These are phyloP conservation scores for Myiotriccus ornatus DNA, from an alignment of 2,797 vertebrate species.

Conservation along the genomic window DNA sequence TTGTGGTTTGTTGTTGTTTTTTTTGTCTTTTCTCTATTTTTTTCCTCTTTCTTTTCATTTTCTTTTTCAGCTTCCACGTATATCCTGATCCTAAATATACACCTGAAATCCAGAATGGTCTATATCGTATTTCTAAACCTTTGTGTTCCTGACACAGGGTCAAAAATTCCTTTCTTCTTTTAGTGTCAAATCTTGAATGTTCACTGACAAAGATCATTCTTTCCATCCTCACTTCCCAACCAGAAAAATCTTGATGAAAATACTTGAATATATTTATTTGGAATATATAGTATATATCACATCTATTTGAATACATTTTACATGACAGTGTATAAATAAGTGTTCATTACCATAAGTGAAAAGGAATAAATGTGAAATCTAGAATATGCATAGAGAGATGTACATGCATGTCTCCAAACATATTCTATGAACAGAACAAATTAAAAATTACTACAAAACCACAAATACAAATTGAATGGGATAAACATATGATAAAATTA, in stretches of 20 bases:
- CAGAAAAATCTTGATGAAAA: neutral
- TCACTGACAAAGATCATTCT: neutral
- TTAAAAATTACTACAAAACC: neutral
- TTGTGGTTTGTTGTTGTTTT: neutral
- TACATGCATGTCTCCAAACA: neutral
- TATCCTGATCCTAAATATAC: neutral
- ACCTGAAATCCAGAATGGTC: neutral
- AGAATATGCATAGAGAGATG: neutral
- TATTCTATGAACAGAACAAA: neutral
- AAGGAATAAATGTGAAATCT: neutral
- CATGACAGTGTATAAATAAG: neutral
- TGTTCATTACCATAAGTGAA: neutral
- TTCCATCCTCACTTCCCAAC: neutral
- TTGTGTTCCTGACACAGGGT: neutral
- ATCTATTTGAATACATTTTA: neutral
- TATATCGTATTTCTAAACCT: neutral
- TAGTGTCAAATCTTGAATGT: neutral
- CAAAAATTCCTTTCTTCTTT: neutral
- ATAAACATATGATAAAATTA: neutral
- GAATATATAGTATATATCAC: neutral
- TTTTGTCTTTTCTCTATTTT: neutral
- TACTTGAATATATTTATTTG: neutral
- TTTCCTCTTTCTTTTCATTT: fast-evolving
- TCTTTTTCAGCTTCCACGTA: neutral
- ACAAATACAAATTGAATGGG: neutral